A percentile compares a stretch with the other conserved stretches of the same genome.
Conservation (phyloP, 1,140 invertebrate species). For the Drosophila albomicans region DNA sequence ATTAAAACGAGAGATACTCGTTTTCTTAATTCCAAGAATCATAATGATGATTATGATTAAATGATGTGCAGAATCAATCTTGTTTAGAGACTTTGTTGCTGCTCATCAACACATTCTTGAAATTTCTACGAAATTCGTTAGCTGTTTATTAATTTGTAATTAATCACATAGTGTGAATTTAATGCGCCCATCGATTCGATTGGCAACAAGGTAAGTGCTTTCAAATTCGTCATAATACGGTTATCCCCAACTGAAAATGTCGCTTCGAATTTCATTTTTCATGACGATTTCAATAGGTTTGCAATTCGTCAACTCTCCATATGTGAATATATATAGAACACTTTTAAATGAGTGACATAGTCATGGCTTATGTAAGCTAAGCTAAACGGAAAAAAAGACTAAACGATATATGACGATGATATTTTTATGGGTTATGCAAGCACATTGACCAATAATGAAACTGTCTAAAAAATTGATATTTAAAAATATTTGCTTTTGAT, state of each 20-base stretch:
- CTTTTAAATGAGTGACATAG: slow-evolving; percentile 41
- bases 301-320: slow-evolving; percentile 22
- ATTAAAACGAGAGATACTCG: neutral
- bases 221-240: slow-evolving; percentile 62
- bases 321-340: slow-evolving; percentile 28
- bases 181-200: neutral
- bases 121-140: neutral
- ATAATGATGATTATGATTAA: slow-evolving; percentile 2
- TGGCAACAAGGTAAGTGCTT: slow-evolving; percentile 45
- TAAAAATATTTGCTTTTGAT: no score
- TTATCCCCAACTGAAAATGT: slow-evolving; percentile 62
- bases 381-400: slow-evolving; percentile 12
- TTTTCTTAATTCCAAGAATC: neutral
- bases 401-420: neutral
- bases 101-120: neutral
- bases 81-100: neutral
- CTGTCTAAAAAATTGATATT: no score
- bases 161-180: slow-evolving; percentile 4
- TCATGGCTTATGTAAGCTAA: slow-evolving; percentile 54
- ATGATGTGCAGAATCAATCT: neutral
- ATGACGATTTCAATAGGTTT: slow-evolving; percentile 29
- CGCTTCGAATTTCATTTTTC: slow-evolving; percentile 48
- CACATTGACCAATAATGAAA: slow-evolving; percentile 30
- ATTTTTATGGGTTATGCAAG: slow-evolving; percentile 51
- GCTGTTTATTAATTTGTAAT: neutral